A percentile compares a stretch with the other conserved stretches of the same genome.
Evolutionary conservation across 2,113 vertebrate genomes (phyloP).

Genomic region (Neomonachus schauinslandi): DNA sequence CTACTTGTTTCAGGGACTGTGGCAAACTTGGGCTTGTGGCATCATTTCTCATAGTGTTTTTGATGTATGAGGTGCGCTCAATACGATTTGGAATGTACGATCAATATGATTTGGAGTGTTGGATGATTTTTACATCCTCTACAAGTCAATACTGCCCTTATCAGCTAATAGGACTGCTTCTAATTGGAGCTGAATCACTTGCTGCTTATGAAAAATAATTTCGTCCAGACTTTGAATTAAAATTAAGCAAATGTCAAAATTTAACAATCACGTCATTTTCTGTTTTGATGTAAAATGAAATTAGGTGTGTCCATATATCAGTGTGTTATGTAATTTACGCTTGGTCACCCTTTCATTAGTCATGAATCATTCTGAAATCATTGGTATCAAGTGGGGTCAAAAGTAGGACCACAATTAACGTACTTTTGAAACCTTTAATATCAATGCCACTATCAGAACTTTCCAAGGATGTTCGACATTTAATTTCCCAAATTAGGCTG

Average conservation of each 20-base stretch:
- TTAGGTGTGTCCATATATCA: not conserved
- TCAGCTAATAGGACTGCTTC: not conserved
- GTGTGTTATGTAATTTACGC: not conserved
- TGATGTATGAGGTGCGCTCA: rapidly evolving
- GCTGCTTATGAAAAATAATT: not conserved
- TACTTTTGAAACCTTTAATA: not conserved
- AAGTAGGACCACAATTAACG: not conserved
- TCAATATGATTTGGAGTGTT: not conserved
- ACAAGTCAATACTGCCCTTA: not conserved
- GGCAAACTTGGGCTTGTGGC: not conserved
- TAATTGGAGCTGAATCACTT: not conserved
- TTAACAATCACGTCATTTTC: not conserved
- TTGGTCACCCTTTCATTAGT: not conserved
- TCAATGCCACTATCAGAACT: not conserved
- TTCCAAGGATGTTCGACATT: not conserved
- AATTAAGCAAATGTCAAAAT: not conserved
- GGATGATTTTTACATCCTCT: not conserved
- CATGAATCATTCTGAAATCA: not conserved
- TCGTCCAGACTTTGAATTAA: not conserved
- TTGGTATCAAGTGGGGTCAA: not conserved
- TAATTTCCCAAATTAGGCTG: not conserved
- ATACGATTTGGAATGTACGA: not conserved
- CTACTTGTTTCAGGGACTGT: not conserved
- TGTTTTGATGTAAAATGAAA: not conserved
- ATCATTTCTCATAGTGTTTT: not conserved